Percentiles rank a stretch among this genome's conserved stretches.
Conservation (phyloP, 2,888 invertebrate species). For the Caenorhabditis virilis region DNA sequence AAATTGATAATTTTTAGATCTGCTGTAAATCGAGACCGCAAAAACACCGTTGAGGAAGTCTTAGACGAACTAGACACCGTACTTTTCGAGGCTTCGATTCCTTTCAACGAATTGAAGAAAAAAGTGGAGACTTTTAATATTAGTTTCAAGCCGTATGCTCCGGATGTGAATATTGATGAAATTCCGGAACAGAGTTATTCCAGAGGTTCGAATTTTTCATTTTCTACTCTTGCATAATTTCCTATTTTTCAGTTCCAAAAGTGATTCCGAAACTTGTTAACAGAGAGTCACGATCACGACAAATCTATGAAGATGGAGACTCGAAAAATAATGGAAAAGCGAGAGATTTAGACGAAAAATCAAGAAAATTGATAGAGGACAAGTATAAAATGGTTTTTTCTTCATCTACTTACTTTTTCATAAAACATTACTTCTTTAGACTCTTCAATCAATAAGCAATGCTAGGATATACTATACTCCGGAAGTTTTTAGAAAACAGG, state of each 20-base stretch:
- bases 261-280: constrained; percentile 7
- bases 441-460: constrained; percentile 13
- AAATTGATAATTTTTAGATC: background rate
- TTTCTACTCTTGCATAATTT: too few relatives aligned
- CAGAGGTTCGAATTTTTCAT: constrained; percentile 12
- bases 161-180: constrained; percentile 17
- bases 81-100: constrained; percentile 32
- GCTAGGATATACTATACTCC: constrained; percentile 25
- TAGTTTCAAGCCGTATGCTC: constrained; percentile 36
- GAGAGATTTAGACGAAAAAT: background rate
- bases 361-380: background rate
- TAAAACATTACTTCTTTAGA: constrained; percentile 5
- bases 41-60: constrained; percentile 29
- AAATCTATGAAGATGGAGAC: background rate
- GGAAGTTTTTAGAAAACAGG: constrained; percentile 18
- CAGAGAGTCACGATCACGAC: constrained; percentile 8
- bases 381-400: background rate
- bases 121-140: constrained; percentile 36
- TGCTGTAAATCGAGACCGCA: background rate
- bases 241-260: constrained; percentile 11
- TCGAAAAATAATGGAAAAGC: background rate
- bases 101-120: constrained; percentile 33
- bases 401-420: background rate
- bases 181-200: constrained; percentile 15
- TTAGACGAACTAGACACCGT: constrained; percentile 36